Evolutionary conservation across 2,888 invertebrate species (phyloP), one percentile per base, ranked within the genome.

Genomic region (Encarsia formosa): DNA sequence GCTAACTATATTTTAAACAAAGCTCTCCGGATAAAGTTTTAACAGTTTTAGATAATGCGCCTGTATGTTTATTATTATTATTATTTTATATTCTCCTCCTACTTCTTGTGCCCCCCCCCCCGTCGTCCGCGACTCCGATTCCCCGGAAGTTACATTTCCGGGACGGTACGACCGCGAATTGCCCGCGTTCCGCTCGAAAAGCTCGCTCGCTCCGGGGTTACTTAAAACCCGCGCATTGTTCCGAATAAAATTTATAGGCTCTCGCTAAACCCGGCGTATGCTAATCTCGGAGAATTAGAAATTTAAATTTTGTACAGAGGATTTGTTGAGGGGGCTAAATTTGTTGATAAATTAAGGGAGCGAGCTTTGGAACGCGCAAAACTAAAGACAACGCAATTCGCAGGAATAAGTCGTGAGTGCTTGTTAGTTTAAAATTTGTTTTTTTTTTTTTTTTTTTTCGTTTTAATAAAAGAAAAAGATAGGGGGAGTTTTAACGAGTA

Each of bases 401-500:
- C n/a, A n/a, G n/a, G n/a, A n/a, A n/a, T n/a, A n/a, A n/a, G n/a
- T n/a, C n/a, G n/a, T n/a, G n/a, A n/a, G n/a, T n/a, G n/a, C n/a
- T n/a, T n/a, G n/a, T n/a, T n/a, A n/a, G n/a, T n/a, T n/a, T n/a
- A n/a, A n/a, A n/a, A n/a, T n/a, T n/a, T n/a, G n/a, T n/a, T n/a
- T n/a, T n/a, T n/a, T n/a, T n/a, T n/a, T n/a, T n/a, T n/a, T n/a
- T n/a, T n/a, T n/a, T n/a, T n/a, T n/a, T n/a, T n/a, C n/a, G n/a
- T n/a, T n/a, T n/a, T n/a, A 22, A 4, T 16, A 38, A 48, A 48
- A 19, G 42, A 46, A 43, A 44, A 54, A 31, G 39, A 52, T 48
- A 18, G 45, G 44, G 39, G 20, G 44, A 52, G 29, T 48, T 41
- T 38, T n/a, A 45, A 49, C 41, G 38, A 50, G 60, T 62, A 59